A percentile compares a stretch with the other conserved stretches of the same genome.
These are phyloP conservation scores for Marmota flaviventris DNA, from an alignment of 2,113 vertebrate species.

Conservation along the genomic window DNA sequence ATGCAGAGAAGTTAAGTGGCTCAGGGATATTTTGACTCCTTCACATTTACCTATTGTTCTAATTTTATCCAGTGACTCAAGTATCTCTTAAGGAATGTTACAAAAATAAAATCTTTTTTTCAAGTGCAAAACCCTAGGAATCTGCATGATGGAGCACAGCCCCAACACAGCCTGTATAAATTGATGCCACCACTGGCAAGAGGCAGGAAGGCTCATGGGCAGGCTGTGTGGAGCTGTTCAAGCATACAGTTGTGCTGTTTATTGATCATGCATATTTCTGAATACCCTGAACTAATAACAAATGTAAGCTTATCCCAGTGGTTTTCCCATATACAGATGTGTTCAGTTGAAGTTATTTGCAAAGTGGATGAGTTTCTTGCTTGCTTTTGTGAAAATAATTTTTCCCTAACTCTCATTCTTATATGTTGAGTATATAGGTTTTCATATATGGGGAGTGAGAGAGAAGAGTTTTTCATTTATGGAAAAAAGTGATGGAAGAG, in stretches of 20 bases:
- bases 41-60: constrained; percentile 9
- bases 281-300: background rate
- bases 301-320: background rate
- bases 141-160: background rate
- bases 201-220: background rate
- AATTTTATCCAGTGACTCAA: constrained; percentile 38
- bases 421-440: background rate
- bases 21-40: constrained; percentile 13
- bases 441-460: background rate
- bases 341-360: background rate
- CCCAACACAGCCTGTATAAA: too few relatives aligned
- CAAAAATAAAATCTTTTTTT: background rate
- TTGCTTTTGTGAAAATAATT: constrained; percentile 27
- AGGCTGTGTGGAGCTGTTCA: background rate
- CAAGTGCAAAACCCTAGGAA: background rate
- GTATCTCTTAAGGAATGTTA: background rate
- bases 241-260: rapidly evolving
- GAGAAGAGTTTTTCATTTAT: background rate
- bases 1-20: background rate
- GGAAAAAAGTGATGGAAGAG: background rate
- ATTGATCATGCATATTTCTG: background rate
- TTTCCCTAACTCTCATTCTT: background rate
- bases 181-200: rapidly evolving
- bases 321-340: background rate
- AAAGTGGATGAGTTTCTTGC: background rate